Conservation (phyloP, 2,888 invertebrate genomes). For the Diarsia rubi region DNA sequence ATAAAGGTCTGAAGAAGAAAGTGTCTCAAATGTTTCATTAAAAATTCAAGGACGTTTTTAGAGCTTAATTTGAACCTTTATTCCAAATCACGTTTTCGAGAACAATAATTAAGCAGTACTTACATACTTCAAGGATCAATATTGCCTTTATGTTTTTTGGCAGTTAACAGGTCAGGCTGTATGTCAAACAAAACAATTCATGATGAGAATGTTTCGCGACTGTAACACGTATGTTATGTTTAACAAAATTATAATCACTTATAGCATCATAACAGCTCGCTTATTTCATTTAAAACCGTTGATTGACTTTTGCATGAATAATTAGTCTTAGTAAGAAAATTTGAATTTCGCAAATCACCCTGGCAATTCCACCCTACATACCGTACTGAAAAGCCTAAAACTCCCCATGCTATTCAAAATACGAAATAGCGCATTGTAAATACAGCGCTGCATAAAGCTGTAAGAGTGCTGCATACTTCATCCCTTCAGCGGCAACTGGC, state of each 20-base stretch:
- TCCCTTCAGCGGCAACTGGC: constrained; percentile 62
- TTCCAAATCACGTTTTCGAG: background rate
- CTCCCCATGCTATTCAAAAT: constrained; percentile 13
- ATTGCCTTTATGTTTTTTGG: background rate
- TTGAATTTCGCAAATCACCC: background rate
- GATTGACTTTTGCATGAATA: background rate
- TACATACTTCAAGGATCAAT: background rate
- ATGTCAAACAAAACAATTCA: no score
- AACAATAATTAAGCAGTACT: background rate
- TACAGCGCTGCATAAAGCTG: constrained; percentile 31
- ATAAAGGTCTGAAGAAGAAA: background rate
- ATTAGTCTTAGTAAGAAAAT: background rate
- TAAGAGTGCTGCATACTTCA: constrained; percentile 50
- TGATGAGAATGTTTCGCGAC: no score
- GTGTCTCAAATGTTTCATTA: background rate
- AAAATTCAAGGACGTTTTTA: background rate
- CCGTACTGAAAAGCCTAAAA: constrained; percentile 1
- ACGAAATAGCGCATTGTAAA: constrained; percentile 48
- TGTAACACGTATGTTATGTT: no score
- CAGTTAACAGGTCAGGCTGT: no score
- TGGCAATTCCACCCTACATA: background rate
- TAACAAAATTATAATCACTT: no score
- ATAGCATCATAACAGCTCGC: no score
- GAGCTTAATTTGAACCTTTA: background rate
- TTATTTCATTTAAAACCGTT: no score